Conservation (phyloP, 2,888 invertebrate species). For the Netelia fuscicornis region DNA sequence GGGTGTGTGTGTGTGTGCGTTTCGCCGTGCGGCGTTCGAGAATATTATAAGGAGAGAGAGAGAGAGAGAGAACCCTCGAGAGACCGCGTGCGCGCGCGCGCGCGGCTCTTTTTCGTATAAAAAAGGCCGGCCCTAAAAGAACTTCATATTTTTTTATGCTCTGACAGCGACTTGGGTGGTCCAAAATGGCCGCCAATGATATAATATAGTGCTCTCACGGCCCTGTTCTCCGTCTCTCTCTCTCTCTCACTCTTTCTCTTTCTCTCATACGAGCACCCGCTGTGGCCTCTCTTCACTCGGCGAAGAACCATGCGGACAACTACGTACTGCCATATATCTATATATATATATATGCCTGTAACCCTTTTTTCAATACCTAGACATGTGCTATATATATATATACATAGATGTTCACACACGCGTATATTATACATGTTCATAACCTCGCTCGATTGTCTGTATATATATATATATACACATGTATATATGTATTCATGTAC, state of each 20-base stretch:
- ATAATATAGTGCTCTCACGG: constrained; percentile 82
- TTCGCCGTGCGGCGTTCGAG: constrained; percentile 36
- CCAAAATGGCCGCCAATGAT: constrained; percentile 85
- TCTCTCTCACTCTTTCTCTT: constrained; percentile 38
- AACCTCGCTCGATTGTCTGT: constrained; percentile 3
- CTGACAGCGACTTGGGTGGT: constrained; percentile 85
- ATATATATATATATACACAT: constrained; percentile 18
- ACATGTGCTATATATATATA: constrained; percentile 12
- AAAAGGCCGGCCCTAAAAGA: constrained; percentile 85
- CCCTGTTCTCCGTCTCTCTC: constrained; percentile 18
- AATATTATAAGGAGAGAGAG: constrained; percentile 32
- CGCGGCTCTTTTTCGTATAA: constrained; percentile 80
- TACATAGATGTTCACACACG: constrained; percentile 5
- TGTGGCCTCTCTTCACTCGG: constrained; percentile 6
- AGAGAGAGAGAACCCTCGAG: not conserved
- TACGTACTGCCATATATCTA: constrained; percentile 15
- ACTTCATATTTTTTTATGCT: constrained; percentile 85
- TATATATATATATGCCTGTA: not conserved
- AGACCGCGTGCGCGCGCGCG: constrained; percentile 70
- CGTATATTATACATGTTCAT: constrained; percentile 17
- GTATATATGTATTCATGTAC: constrained; percentile 2
- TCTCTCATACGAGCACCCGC: constrained; percentile 8
- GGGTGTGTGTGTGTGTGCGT: not conserved
- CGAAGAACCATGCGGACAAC: constrained; percentile 20
- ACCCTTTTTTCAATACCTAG: not conserved